phyloP scores from a whole-genome alignment of 2,113 vertebrate genomes.

The Poeciliopsis occidentalis region DNA sequence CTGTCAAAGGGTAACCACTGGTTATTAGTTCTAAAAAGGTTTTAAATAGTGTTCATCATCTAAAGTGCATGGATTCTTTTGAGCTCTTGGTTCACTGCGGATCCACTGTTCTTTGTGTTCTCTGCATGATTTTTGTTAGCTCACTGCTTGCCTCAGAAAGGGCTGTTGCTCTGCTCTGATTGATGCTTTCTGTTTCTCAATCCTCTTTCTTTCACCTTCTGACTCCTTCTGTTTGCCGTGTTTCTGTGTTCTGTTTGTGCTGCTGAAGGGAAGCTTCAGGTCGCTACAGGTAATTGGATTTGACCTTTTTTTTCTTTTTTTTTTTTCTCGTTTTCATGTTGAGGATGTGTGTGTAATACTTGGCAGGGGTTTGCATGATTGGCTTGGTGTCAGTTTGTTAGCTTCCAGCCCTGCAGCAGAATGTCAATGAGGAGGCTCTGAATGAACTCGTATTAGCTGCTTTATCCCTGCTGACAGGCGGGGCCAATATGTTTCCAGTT shows the following conservation, averaged over 20 bases:
- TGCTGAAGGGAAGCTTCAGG: conserved; percentile 98
- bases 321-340: neutral
- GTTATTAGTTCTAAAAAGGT: neutral
- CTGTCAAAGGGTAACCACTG: neutral
- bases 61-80: too few relatives aligned
- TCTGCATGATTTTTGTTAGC: conserved; percentile 67
- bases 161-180: conserved; percentile 52
- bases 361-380: conserved; percentile 47
- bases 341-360: conserved; percentile 49
- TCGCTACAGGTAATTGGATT: conserved; percentile 91
- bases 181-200: conserved; percentile 56
- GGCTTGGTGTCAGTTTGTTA: conserved; percentile 48
- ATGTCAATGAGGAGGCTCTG: conserved; percentile 69
- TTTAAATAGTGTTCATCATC: too few relatives aligned
- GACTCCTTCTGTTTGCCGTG: conserved; percentile 67
- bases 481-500: conserved; percentile 57
- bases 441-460: conserved; percentile 63
- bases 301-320: conserved; percentile 15
- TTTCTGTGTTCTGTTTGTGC: conserved; percentile 78
- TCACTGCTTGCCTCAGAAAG: conserved; percentile 51
- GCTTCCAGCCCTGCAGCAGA: conserved; percentile 59
- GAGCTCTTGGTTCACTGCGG: neutral
- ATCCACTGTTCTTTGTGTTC: conserved; percentile 30
- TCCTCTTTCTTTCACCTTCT: conserved; percentile 72
- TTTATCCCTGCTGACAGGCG: conserved; percentile 62